Base-by-base conservation (phyloP, 2,797 vertebrate genomes). In the Silurus aristotelis region DNA sequence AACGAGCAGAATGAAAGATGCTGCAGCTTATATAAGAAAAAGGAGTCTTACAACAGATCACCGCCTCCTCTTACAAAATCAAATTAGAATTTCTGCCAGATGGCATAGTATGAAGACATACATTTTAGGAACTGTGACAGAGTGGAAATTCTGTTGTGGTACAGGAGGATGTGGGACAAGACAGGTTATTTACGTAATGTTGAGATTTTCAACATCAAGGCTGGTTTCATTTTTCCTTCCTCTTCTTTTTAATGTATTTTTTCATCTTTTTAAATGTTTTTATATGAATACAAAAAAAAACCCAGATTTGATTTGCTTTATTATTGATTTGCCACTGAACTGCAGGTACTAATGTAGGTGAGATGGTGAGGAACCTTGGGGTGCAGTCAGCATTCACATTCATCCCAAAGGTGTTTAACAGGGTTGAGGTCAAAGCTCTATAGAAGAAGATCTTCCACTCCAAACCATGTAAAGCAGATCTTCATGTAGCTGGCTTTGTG, bases 71-170 rank as follows among this genome's bases (percentile, higher is more conserved):
- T 46, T 22, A 52, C 73, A 55, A 25, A 83, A 12, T 14, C 43
- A 31, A 19, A 14, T 9, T 1, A 25, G 1, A 0, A 64, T 20
- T 71, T 73, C 17, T 79, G 80, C 80, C 82, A 56, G 82, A 25
- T 5, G 12, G 25, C 17, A 0, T 12, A 43, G 2, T 31, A 73
- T 27, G 76, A 25, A 55, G 19, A 52, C 25, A 52, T 12, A 22
- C 14, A 60, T 58, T 72, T 22, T 9, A n/a, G 20, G 87, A 80
- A 85, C 73, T 78, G 31, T 66, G 19, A 73, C 52, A 25, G 14
- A 78, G 7, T 19, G 76, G 22, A 58, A 66, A 13, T 22, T 87
- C 46, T 55, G 2, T 43, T n/a, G 22, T 61, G 5, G n/a, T 15
- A 73, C 8, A 82, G 25, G 17, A 67, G 61, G 79, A 76, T 86